Evolutionary conservation across 1,140 invertebrate genomes (phyloP).

Genomic region (Choristoneura fumiferana): DNA sequence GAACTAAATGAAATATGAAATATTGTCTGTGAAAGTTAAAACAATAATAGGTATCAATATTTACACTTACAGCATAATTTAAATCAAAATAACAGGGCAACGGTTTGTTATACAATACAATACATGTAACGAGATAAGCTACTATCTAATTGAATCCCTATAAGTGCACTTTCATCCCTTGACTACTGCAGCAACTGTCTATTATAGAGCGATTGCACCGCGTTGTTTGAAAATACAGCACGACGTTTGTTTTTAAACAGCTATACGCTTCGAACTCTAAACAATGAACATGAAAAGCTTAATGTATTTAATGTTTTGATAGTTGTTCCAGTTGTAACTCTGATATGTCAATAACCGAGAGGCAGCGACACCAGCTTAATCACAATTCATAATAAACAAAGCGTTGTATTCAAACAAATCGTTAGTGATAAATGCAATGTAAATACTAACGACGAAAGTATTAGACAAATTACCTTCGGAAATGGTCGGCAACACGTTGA

Average conservation of each 20-base stretch:
- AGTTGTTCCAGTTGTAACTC: conserved; percentile 2
- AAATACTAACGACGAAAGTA: no score
- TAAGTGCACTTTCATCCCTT: conserved; percentile 31
- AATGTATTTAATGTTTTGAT: conserved; percentile 4
- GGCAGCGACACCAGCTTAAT: no score
- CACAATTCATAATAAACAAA: no score
- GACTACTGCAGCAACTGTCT: neutral
- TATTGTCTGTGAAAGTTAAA: no score
- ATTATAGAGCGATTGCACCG: neutral
- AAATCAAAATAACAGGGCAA: neutral
- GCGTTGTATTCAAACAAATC: no score
- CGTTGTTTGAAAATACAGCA: neutral
- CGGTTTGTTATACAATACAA: conserved; percentile 27
- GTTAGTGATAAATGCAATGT: no score
- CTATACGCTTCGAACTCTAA: neutral
- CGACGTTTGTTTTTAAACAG: neutral
- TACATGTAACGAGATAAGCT: conserved; percentile 38
- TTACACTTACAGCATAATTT: no score
- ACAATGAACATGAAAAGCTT: conserved; percentile 4
- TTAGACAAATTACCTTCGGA: conserved; percentile 56
- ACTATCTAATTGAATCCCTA: conserved; percentile 36
- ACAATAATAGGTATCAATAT: no score
- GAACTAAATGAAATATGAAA: no score
- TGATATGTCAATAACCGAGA: neutral
- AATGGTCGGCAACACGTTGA: conserved; percentile 74